Evolutionary conservation across 2,113 vertebrate species (phyloP).

Genomic region (Petromus typicus): DNA sequence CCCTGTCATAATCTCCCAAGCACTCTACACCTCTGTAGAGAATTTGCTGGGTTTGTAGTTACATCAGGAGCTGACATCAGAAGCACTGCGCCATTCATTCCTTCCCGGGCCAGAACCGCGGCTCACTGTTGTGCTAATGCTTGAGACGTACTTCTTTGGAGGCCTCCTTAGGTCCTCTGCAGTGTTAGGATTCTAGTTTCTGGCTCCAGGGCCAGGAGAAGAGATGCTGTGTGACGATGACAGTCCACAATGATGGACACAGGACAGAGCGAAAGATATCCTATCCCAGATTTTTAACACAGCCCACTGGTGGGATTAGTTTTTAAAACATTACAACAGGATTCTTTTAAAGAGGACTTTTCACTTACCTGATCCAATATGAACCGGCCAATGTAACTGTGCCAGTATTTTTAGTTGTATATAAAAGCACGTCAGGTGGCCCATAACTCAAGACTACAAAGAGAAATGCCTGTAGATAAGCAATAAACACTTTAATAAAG

Average conservation of each 20-base stretch:
- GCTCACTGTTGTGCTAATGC: not conserved
- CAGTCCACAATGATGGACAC: not conserved
- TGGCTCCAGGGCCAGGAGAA: slow-evolving; percentile 18
- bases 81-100: not conserved
- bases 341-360: slow-evolving; percentile 42
- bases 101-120: not conserved
- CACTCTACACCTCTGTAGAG: not conserved
- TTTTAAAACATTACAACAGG: slow-evolving; percentile 6
- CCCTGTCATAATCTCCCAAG: not conserved
- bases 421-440: not conserved
- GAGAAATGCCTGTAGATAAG: not conserved
- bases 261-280: not conserved
- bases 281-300: not conserved
- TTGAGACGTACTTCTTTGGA: too few relatives aligned
- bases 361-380: not conserved
- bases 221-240: not conserved
- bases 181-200: not conserved
- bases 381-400: not conserved
- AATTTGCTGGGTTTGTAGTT: not conserved
- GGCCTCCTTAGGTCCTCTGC: not conserved
- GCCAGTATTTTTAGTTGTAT: slow-evolving; percentile 33
- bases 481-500: slow-evolving; percentile 9
- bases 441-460: slow-evolving; percentile 3
- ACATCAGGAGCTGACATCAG: not conserved
- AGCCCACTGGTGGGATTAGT: not conserved